Evolutionary conservation across 2,113 vertebrate species (phyloP).

Genomic region (Carassius gibelio): DNA sequence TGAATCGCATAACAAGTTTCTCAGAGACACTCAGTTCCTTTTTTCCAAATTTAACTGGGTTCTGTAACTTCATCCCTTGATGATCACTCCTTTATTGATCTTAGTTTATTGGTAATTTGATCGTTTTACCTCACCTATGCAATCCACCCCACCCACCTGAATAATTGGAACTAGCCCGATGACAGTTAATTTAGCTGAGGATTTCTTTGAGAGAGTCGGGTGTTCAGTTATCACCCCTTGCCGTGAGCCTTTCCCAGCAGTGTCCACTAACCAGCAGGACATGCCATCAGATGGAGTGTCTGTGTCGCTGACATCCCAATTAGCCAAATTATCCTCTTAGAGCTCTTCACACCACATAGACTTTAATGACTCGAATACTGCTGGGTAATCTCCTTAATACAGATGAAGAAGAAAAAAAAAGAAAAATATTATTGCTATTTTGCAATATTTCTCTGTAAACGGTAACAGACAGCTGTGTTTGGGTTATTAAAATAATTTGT

Average conservation of each 20-base stretch:
- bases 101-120: conserved; percentile 14
- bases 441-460: background rate
- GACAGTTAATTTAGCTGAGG: conserved; percentile 73
- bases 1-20: background rate
- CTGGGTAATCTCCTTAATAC: conserved; percentile 18
- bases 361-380: conserved; percentile 45
- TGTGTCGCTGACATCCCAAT: conserved; percentile 68
- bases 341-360: conserved; percentile 41
- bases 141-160: conserved; percentile 29
- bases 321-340: conserved; percentile 74
- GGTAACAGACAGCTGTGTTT: conserved; percentile 12
- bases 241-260: conserved; percentile 59
- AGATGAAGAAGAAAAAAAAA: too few relatives aligned
- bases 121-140: conserved; percentile 1
- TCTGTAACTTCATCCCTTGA: background rate
- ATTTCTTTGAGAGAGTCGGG: conserved; percentile 63
- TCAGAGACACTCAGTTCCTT: too few relatives aligned
- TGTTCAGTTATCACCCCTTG: conserved; percentile 69
- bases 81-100: conserved; percentile 7
- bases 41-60: background rate
- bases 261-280: conserved; percentile 64
- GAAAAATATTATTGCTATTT: too few relatives aligned
- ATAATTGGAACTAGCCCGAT: conserved; percentile 71
- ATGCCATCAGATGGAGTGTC: conserved; percentile 70
- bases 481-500: background rate